Base-by-base conservation (phyloP, 2,113 vertebrate species). In the Neogobius melanostomus region DNA sequence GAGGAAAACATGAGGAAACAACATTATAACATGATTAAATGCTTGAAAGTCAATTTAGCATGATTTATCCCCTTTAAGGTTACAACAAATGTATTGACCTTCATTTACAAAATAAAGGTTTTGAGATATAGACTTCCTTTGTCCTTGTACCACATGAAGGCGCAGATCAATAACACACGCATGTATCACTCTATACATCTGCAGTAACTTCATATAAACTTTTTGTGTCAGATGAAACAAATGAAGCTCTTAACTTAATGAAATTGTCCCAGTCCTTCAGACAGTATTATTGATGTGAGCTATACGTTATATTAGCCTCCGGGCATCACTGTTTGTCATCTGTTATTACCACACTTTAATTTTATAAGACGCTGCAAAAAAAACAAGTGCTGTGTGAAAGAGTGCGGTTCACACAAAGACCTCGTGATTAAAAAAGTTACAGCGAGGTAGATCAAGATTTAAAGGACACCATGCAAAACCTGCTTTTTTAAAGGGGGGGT, bases 241-340 rank as follows among this genome's bases (percentile, higher is more conserved):
- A 59, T 59, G 56, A 59, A 42, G 56, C 56, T 59, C 56, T 59
- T 59, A 42, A 42, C 56, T 59, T 59, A 59, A 59, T 59, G 56
- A 42, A 59, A 59, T 42, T 42, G 28, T 36, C 17, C 6, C 8
- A 57, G 54, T 36, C 2, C 28, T 42, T 12, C 21, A 42, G 10
- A 28, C 11, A 36, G 54, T 11, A 14, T 59, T 59, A 59, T 59
- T 21, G 56, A 59, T 59, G 56, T 42, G 56, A 42, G 56, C 52
- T 59, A 8, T 59, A 14, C 11, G 11, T 59, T 59, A 59, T 59
- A 36, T 42, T 59, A 21, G 56, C 21, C 28, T 11, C 56, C 56
- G 56, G 28, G 21, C 28, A 36, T 59, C 56, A 14, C 21, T 59
- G 56, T 59, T 59, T 59, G 56, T 59, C 56, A 36, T 59, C 28